Base-by-base conservation (phyloP, 2,113 vertebrate species). In the Gopherus flavomarginatus region DNA sequence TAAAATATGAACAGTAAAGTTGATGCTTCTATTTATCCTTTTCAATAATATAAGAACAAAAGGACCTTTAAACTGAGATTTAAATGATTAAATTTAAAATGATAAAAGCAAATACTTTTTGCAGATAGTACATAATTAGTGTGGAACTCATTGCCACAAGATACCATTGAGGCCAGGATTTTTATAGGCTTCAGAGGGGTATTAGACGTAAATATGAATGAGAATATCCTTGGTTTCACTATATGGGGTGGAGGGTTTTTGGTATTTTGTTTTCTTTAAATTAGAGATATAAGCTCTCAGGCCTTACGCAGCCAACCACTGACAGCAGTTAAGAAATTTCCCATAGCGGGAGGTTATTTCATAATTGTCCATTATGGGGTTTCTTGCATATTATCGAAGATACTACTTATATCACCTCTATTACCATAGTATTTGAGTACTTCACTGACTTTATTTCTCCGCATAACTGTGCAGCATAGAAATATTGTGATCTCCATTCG, bases 31-130 rank as follows among this genome's bases (percentile, higher is more conserved):
- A 19, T 65, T 65, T 11, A 86, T 3, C 16, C 53, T 69, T 65
- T 65, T 65, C 35, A 69, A 62, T 62, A 62, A 62, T 35, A 35
- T 62, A 62, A 62, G 2, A 35, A 86, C 77, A 72, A 31, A 16
- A 19, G 57, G 2, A 35, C 38, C 88, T 8, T 89, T 87, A 65
- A 87, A 80, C 26, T 87, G 77, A 52, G 54, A 50, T 50, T 50
- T 50, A 50, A 50, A 50, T 50, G 50, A 9, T 3, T 0, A 0
- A 65, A 1, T 62, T 69, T 69, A n/a, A 69, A 17, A 69, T 35
- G 35, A 69, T 69, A 69, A 35, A 69, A 69, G 31, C 62, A 65
- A 8, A 65, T 65, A 59, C 29, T 31, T 62, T 62, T 62, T 87
- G 57, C 83, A 5, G 47, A 0, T 19, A 72, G 35, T 50, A 16